A percentile compares a stretch with the other conserved stretches of the same genome.
phyloP scores from a whole-genome alignment of 2,797 vertebrate species.

The Selene dorsalis region DNA sequence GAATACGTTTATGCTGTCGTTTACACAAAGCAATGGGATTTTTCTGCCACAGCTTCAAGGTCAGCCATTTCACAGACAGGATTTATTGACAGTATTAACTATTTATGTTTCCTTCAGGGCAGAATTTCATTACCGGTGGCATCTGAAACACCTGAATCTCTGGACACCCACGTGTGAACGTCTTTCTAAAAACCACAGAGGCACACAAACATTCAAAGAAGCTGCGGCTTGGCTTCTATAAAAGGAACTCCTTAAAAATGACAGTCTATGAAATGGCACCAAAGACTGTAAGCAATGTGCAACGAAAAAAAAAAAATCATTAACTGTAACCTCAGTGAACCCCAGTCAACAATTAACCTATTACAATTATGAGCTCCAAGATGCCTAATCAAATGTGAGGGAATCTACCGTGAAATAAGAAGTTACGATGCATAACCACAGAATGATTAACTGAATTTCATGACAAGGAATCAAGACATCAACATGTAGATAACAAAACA shows the following conservation, averaged over 20 bases:
- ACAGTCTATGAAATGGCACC: too few relatives aligned
- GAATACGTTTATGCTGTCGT: not conserved
- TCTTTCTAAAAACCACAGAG: constrained; percentile 7
- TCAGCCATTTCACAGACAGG: constrained; percentile 23
- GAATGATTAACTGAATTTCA: not conserved
- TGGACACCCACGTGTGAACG: constrained; percentile 33
- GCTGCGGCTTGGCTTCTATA: not conserved
- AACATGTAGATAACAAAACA: not conserved
- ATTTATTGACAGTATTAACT: constrained; percentile 24
- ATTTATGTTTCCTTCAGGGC: constrained; percentile 29
- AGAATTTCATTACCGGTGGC: constrained; percentile 43
- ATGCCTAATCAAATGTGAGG: not conserved
- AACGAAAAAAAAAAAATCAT: constrained; percentile 5
- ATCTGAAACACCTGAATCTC: constrained; percentile 34
- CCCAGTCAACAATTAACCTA: not conserved
- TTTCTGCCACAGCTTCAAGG: constrained; percentile 29
- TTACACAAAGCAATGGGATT: constrained; percentile 24
- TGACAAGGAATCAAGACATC: not conserved
- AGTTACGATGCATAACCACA: not conserved
- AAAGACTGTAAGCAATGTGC: too few relatives aligned
- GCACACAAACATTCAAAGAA: not conserved
- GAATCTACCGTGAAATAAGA: not conserved
- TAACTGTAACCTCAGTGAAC: not conserved
- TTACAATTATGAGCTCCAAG: not conserved
- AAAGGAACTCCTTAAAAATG: not conserved